Conservation (phyloP, 2,113 vertebrate species). For the Oxygymnocypris stewartii region DNA sequence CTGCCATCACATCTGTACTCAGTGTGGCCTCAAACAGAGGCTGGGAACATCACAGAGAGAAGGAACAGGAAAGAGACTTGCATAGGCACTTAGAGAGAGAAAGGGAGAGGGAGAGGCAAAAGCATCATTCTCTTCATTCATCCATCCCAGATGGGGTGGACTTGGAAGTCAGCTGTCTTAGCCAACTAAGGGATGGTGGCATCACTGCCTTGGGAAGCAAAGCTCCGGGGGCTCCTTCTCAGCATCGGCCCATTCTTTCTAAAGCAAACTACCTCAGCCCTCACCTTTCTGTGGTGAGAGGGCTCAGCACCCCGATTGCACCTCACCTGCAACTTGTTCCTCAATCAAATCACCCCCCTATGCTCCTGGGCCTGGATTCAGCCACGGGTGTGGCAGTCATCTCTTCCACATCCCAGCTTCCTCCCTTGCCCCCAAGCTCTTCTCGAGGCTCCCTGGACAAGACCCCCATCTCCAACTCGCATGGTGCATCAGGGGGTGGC, state of each 20-base stretch:
- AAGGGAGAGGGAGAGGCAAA: slow-evolving; percentile 66
- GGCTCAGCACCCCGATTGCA: slow-evolving; percentile 68
- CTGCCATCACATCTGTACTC: slow-evolving; percentile 58
- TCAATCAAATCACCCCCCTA: slow-evolving; percentile 64
- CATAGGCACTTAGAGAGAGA: slow-evolving; percentile 53
- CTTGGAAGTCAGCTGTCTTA: slow-evolving; percentile 78
- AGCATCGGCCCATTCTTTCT: slow-evolving; percentile 76
- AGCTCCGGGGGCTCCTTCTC: slow-evolving; percentile 63
- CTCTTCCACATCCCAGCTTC: slow-evolving; percentile 70
- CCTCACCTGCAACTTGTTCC: slow-evolving; percentile 70
- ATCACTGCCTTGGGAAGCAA: slow-evolving; percentile 66
- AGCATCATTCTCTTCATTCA: slow-evolving; percentile 69
- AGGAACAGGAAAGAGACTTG: slow-evolving; percentile 51
- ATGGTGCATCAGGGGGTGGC: slow-evolving; percentile 59
- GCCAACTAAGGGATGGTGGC: slow-evolving; percentile 63
- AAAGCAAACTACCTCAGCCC: slow-evolving; percentile 77
- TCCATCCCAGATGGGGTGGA: slow-evolving; percentile 75
- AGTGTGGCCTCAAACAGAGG: slow-evolving; percentile 67
- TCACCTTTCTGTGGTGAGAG: slow-evolving; percentile 65
- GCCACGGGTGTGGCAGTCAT: slow-evolving; percentile 59
- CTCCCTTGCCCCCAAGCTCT: slow-evolving; percentile 70
- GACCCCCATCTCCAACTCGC: slow-evolving; percentile 60
- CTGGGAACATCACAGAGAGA: slow-evolving; percentile 59
- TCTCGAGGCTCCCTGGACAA: slow-evolving; percentile 71
- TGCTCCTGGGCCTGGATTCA: slow-evolving; percentile 73